Conservation (phyloP, 2,888 invertebrate genomes). For the Mimachlamys varia region DNA sequence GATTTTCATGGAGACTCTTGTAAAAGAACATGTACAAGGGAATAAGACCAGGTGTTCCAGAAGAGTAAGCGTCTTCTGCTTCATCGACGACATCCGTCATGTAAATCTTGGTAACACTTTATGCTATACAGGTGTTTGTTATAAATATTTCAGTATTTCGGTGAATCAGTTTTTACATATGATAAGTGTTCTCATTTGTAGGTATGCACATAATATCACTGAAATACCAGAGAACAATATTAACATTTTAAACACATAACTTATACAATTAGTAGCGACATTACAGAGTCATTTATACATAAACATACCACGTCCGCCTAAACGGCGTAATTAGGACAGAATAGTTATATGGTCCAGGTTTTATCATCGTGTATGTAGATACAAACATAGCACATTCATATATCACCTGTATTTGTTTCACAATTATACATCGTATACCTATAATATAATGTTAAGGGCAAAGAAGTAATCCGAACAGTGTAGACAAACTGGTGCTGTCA, state of each 20-base stretch:
- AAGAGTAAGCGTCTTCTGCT: too few species aligned
- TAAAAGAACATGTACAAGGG: too few species aligned
- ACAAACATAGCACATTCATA: background rate
- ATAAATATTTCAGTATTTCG: too few species aligned
- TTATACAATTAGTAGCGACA: conserved; percentile 4
- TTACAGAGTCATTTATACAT: background rate
- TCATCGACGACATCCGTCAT: too few species aligned
- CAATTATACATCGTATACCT: background rate
- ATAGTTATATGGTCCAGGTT: background rate
- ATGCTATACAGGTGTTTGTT: too few species aligned
- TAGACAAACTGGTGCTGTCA: too few species aligned
- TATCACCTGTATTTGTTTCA: background rate
- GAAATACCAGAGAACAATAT: background rate
- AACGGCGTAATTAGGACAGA: background rate
- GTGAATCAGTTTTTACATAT: too few species aligned
- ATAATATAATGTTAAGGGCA: too few species aligned
- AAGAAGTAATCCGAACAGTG: too few species aligned
- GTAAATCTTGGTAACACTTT: too few species aligned
- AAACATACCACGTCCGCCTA: background rate
- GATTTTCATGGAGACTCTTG: too few species aligned
- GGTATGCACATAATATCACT: background rate
- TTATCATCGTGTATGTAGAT: background rate
- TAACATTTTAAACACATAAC: background rate
- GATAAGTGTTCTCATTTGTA: background rate
- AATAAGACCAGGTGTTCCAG: too few species aligned